Base-by-base conservation (phyloP, 2,113 vertebrate genomes). In the Petaurus breviceps region DNA sequence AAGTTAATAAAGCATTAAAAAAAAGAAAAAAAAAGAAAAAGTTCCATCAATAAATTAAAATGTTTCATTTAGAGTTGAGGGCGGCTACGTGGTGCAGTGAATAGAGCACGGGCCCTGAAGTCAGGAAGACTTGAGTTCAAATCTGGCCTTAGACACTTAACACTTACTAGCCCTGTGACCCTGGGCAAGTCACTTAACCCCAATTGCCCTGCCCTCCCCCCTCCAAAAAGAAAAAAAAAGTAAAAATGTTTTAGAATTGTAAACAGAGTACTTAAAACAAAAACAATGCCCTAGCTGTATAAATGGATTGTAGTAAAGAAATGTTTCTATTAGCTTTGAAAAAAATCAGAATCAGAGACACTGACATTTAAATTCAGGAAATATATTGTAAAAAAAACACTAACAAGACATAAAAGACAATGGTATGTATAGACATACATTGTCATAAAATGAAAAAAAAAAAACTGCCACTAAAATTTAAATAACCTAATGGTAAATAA, bases 251-350 rank as follows among this genome's bases (percentile, higher is more conserved):
- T 93, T 96, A 94, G 68, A 93, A n/a, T 95, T 95, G 43, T 90
- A 61, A 96, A 95, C 22, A 95, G 96, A 51, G n/a, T 84, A 94
- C 95, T 53, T 51, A 97, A 95, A 94, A 57, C 57, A 95, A 57
- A 89, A 97, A 51, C 95, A 93, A 93, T 77, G 54, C n/a, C 25
- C 49, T 84, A 95, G 26, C 47, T 93, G 10, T 94, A n/a, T 19
- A 91, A 93, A 51, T 24, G 25, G 90, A 93, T 16, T 92, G 53
- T 0, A 94, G 10, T 10, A 47, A 92, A 46, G 91, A 92, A 97
- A 96, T 91, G 12, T 91, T n/a, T 31, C 92, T 94, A 93, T 94
- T 55, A 93, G 46, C 12, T 50, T 90, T 90, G 49, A 90, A 90
- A 90, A 90, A 50, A 37, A 68, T 37, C 47, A 92, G 61, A 97